Conservation (phyloP, 2,113 vertebrate species). For the Strigops habroptila region DNA sequence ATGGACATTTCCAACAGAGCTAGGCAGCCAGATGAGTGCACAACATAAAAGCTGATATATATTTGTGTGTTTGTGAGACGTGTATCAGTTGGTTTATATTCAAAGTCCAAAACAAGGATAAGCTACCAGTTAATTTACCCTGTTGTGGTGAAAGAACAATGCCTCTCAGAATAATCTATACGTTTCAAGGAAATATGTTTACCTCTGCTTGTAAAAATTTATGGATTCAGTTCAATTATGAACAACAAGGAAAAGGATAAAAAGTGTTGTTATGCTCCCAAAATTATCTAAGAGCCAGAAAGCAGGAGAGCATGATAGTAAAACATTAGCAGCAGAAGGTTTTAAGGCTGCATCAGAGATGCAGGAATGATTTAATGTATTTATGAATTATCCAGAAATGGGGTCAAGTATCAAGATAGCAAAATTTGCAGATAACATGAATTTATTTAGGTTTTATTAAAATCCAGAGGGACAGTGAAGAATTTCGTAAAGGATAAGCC, state of each 20-base stretch:
- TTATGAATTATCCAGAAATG: neutral
- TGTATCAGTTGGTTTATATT: neutral
- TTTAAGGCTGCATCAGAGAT: neutral
- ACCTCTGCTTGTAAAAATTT: neutral
- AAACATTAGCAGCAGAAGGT: neutral
- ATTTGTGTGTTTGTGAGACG: neutral
- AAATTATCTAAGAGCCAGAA: neutral
- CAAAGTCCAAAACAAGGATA: neutral
- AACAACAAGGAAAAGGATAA: neutral
- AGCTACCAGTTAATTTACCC: neutral
- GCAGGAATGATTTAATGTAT: neutral
- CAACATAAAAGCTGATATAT: neutral
- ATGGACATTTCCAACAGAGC: neutral
- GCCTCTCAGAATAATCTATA: neutral
- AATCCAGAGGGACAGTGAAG: neutral
- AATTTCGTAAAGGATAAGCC: neutral
- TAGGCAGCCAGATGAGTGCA: neutral
- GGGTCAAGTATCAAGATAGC: neutral
- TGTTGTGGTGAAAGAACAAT: neutral
- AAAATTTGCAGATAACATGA: neutral
- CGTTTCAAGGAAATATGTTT: neutral
- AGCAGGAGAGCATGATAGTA: neutral
- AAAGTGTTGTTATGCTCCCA: neutral
- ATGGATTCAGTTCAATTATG: neutral
- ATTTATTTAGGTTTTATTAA: slow-evolving; percentile 9